These are phyloP conservation scores for Lucifuga dentata DNA, from an alignment of 2,113 vertebrate genomes.

Conservation along the genomic window DNA sequence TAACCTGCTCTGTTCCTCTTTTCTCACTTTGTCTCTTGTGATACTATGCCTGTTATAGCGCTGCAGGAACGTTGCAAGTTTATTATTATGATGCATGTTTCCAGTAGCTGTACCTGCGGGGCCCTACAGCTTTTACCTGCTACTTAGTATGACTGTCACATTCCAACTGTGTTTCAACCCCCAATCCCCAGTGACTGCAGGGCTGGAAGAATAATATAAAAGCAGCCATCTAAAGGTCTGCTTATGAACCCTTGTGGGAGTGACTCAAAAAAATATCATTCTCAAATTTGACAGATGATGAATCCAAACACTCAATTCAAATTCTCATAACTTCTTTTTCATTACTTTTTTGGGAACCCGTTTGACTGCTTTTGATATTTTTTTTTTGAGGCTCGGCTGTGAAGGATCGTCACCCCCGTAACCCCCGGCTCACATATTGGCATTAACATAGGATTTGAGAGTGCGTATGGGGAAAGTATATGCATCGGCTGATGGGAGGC, in stretches of 20 bases:
- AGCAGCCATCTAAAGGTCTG: conserved; percentile 21
- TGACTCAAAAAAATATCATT: neutral
- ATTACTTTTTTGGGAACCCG: conserved; percentile 10
- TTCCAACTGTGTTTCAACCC: conserved; percentile 22
- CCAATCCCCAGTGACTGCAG: conserved; percentile 28
- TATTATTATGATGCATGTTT: conserved; percentile 49
- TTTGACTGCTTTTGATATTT: neutral
- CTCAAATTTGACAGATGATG: neutral
- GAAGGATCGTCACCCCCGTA: no score
- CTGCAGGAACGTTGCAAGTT: conserved; percentile 28
- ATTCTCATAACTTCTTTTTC: neutral
- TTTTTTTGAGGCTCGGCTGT: neutral
- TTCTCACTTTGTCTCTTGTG: conserved; percentile 21
- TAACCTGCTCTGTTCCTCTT: neutral
- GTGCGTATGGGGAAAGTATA: conserved; percentile 10
- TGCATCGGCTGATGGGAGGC: conserved; percentile 36
- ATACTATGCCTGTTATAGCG: conserved; percentile 32
- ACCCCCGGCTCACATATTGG: neutral
- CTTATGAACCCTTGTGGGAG: conserved; percentile 9
- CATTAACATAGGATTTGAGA: conserved; percentile 26
- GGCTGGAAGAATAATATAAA: conserved; percentile 37
- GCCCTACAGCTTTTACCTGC: conserved; percentile 50
- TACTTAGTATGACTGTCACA: conserved; percentile 63
- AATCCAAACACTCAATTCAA: neutral
- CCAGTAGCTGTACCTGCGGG: conserved; percentile 44